A percentile compares a stretch with the other conserved stretches of the same genome.
phyloP scores from a whole-genome alignment of 2,113 vertebrate species.

The cattle (Bos taurus) region ARS-UCD2.0 NC_037343.1:21756501-21757000 shows the following conservation, averaged over 20 bases:
- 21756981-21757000: background rate
- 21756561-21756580: conserved; percentile 60
- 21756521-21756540: conserved; percentile 30
- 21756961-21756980: background rate
- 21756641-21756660: conserved; percentile 62
- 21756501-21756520: conserved; percentile 28
- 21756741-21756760: conserved; percentile 64
- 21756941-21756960: background rate
- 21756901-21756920: conserved; percentile 7
- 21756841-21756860: background rate
- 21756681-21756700: conserved; percentile 67
- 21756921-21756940: background rate
- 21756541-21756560: background rate
- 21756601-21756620: conserved; percentile 71
- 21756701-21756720: conserved; percentile 63
- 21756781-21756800: conserved; percentile 59
- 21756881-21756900: background rate
- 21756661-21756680: conserved; percentile 68
- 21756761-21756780: conserved; percentile 48
- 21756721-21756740: conserved; percentile 61
- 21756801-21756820: background rate
- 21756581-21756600: conserved; percentile 73
- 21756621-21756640: conserved; percentile 78
- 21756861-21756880: background rate
- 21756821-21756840: conserved; percentile 11